Evolutionary conservation across 2,113 vertebrate genomes (phyloP).

Genomic region (Cnemophilus loriae): DNA sequence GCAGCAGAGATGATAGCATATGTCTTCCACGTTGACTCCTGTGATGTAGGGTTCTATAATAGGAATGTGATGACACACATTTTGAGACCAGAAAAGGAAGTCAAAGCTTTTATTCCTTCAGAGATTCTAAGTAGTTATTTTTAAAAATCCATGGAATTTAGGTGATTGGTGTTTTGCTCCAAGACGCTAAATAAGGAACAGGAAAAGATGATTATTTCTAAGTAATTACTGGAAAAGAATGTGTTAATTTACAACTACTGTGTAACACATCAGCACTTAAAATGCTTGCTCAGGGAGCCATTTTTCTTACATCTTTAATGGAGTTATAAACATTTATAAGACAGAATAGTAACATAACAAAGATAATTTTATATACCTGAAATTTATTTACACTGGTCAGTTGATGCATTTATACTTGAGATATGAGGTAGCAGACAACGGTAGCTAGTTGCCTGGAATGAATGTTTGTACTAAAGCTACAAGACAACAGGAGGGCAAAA

Average conservation of each 20-base stretch:
- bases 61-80: neutral
- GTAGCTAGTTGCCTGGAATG: neutral
- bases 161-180: neutral
- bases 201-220: neutral
- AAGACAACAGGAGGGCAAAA: neutral
- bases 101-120: neutral
- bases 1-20: neutral
- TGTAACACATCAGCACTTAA: neutral
- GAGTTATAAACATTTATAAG: neutral
- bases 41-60: neutral
- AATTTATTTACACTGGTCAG: constrained; percentile 27
- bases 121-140: neutral
- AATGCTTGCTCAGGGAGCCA: neutral
- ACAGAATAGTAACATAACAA: neutral
- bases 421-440: neutral
- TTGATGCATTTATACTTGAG: constrained; percentile 22
- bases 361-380: constrained; percentile 7
- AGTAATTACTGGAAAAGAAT: neutral
- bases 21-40: neutral
- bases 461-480: neutral
- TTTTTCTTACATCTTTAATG: neutral
- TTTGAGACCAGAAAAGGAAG: neutral
- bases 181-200: neutral
- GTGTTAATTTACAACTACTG: neutral
- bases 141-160: neutral